A percentile compares a stretch with the other conserved stretches of the same genome.
Conservation (phyloP, 2,113 vertebrate genomes). For the Elanus axillaris region DNA sequence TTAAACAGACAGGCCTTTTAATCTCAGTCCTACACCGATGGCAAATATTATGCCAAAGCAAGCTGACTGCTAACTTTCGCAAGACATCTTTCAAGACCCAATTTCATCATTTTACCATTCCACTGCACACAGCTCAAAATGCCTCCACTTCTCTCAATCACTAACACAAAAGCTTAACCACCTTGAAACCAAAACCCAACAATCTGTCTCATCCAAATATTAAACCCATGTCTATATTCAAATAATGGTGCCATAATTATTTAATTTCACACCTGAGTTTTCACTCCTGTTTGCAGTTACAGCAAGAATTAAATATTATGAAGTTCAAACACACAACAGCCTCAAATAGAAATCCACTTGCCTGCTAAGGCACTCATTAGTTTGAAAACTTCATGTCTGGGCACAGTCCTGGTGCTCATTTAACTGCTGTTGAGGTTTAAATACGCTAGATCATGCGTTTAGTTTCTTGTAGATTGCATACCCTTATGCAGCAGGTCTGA, state of each 20-base stretch:
- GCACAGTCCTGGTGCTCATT: not conserved
- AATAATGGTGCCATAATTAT: not conserved
- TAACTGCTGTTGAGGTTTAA: not conserved
- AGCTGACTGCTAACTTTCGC: not conserved
- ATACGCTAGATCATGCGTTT: not conserved
- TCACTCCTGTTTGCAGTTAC: not conserved
- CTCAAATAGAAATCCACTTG: slow-evolving; percentile 18
- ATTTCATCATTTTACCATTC: not conserved
- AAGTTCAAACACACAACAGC: not conserved
- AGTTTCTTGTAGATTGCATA: not conserved
- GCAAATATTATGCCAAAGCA: not conserved
- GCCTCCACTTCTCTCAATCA: not conserved
- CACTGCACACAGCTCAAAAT: not conserved
- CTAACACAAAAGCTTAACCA: not conserved
- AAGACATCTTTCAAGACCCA: not conserved
- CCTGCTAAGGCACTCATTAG: not conserved
- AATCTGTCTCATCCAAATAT: not conserved
- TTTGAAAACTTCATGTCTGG: slow-evolving; percentile 10
- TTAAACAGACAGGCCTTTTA: not conserved
- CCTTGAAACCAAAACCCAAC: not conserved
- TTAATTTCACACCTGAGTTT: not conserved
- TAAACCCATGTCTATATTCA: not conserved
- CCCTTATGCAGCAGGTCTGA: not conserved
- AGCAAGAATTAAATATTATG: not conserved
- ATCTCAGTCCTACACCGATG: not conserved